These are phyloP conservation scores for Drosophila ezoana DNA, from an alignment of 2,888 invertebrate genomes.

Conservation along the genomic window DNA sequence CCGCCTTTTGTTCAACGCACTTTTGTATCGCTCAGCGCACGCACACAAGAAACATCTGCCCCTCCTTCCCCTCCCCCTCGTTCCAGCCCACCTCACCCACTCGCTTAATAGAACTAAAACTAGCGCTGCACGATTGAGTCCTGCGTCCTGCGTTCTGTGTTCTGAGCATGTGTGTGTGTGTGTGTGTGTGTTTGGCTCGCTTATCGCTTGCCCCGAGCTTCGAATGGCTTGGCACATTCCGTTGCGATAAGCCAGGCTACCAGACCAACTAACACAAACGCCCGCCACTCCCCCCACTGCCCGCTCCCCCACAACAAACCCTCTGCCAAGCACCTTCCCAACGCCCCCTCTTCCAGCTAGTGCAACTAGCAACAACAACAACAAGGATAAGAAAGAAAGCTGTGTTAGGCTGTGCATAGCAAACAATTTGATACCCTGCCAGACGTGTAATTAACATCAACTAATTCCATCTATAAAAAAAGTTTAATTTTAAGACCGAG, in stretches of 20 bases:
- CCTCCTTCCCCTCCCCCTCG: neutral
- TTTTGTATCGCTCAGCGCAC: conserved; percentile 53
- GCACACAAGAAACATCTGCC: conserved; percentile 35
- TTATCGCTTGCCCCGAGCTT: conserved; percentile 70
- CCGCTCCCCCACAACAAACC: neutral
- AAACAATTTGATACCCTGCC: conserved; percentile 11
- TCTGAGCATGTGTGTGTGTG: conserved; percentile 3
- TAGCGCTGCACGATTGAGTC: conserved; percentile 31
- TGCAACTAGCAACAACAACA: conserved; percentile 55
- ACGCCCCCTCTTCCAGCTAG: neutral
- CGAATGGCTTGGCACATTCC: conserved; percentile 80
- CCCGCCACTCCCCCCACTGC: conserved; percentile 1
- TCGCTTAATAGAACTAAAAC: conserved; percentile 17
- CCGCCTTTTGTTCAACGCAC: conserved; percentile 46
- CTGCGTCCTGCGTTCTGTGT: conserved; percentile 20
- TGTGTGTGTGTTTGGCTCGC: conserved; percentile 41
- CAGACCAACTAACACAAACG: conserved; percentile 16
- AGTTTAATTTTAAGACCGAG: too few relatives aligned
- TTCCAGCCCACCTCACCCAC: too few relatives aligned
- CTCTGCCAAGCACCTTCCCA: neutral
- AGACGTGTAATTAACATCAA: too few relatives aligned
- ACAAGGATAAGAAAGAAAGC: conserved; percentile 12
- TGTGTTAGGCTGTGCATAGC: neutral
- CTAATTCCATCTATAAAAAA: too few relatives aligned
- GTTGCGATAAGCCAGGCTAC: conserved; percentile 69